Evolutionary conservation across 2,888 invertebrate species (phyloP), one percentile per base, ranked within the genome.

Genomic region (Papilio gigon): DNA sequence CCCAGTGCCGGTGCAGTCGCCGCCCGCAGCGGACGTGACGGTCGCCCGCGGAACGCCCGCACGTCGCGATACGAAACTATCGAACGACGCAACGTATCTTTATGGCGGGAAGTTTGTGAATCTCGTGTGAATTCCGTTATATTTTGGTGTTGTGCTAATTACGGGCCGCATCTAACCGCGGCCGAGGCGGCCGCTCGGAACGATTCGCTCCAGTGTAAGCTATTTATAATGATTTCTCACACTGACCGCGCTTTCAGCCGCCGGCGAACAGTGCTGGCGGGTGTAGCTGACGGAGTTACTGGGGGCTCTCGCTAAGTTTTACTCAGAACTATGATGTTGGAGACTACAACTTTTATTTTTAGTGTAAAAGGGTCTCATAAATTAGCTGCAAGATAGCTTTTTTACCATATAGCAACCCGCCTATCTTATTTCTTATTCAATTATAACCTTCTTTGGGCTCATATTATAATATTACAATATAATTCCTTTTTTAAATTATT

Each of bases 1-100:
- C 72, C 80, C 79, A 84, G 88, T 87, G 75, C 77, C 82, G 80
- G 80, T 78, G 67, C 42, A 62, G 61, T 74, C 79, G 79, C 76
- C 77, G 75, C 68, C 42, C 73, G n/a, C 73, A 60, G 61, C 71
- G 73, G 73, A 74, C 73, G 77, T 71, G 61, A 56, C 67, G 62
- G n/a, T n/a, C 59, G 40, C n/a, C 40, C 47, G 59, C 30, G 62
- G 71, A 74, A 67, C 63, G 40, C 22, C 67, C 70, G 67, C 65
- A 71, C 66, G 69, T 60, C 67, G 44, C 53, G 66, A 62, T 47
- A 60, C 60, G 42, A 68, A 67, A 66, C 65, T 64, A 53, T 67
- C 50, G 59, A 65, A 58, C 59, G 66, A 58, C 58, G 62, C 69
- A 67, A 67, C 64, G 71, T 61, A 59, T 59, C 61, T 59, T 66